Base-by-base conservation (phyloP, 2,113 vertebrate genomes). In the Podilymbus podiceps region DNA sequence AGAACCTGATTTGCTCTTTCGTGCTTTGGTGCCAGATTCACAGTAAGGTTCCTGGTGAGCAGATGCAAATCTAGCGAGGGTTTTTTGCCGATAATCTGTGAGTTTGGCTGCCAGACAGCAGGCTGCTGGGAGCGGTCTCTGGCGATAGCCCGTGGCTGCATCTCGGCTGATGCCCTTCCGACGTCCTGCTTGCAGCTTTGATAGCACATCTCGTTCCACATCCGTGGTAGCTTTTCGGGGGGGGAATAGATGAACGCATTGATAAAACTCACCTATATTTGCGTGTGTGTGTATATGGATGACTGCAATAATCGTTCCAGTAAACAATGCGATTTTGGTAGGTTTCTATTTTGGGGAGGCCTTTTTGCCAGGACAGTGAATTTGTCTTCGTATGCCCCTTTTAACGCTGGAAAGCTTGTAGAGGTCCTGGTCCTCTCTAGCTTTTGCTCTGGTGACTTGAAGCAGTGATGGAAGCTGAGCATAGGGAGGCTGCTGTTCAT, bases 281-380 rank as follows among this genome's bases (percentile, higher is more conserved):
- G 5, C 15, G 14, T 30, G 52, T 24, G 14, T 20, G 50, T 8
- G 6, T 33, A 3, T 8, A 11, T 12, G 9, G 22, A 12, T 3
- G 5, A 15, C 8, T 30, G 50, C 33, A 7, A 33, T 30, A 33
- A 11, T 22, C 13, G 1, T 15, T 53, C 6, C 3, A 12, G 11
- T 12, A 5, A 73, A 20, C 0, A 0, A 10, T 2, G 5, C 6
- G 0, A 46, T 67, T 75, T 6, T 46, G 71, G 31, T 24, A 59
- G 25, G 9, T 63, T 63, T 63, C 42, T 74, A 11, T 15, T 49
- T 46, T 2, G 1, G 59, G 20, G 31, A 55, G 55, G 24, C 58
- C 18, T 62, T 16, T 68, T 16, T 68, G 35, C 56, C n/a, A 23
- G 27, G 30, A 3, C 11, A 11, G 4, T 2, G 2, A 14, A 2